A percentile compares a stretch with the other conserved stretches of the same genome.
Evolutionary conservation across 2,113 vertebrate genomes (phyloP).

Genomic region (Salvator merianae): DNA sequence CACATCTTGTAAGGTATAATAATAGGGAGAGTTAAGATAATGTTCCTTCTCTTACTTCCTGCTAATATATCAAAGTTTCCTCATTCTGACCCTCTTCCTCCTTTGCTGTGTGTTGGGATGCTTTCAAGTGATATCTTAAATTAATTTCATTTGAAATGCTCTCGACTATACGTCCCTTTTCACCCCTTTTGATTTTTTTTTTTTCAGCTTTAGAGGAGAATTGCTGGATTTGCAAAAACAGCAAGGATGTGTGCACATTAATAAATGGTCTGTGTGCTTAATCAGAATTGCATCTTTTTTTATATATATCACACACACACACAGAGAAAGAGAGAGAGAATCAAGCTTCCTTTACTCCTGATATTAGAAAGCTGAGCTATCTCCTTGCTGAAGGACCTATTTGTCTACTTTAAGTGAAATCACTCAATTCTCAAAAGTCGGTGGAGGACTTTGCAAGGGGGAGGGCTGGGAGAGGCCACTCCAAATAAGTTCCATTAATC

Average conservation of each 20-base stretch:
- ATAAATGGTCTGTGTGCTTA: constrained; percentile 55
- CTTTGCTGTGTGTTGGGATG: constrained; percentile 61
- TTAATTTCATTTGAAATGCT: constrained; percentile 78
- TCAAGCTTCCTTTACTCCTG: constrained; percentile 67
- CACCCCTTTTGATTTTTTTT: constrained; percentile 26
- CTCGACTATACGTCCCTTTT: constrained; percentile 70
- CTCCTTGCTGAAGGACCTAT: constrained; percentile 85
- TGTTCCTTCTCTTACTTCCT: constrained; percentile 27
- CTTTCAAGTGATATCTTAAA: constrained; percentile 72
- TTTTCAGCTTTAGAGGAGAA: constrained; percentile 73
- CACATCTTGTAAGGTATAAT: constrained; percentile 44
- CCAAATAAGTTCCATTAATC: constrained; percentile 99
- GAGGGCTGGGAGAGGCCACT: constrained; percentile 89
- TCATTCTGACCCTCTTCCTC: constrained; percentile 64
- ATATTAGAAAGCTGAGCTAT: constrained; percentile 74
- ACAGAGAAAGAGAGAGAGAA: constrained; percentile 34
- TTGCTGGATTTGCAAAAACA: constrained; percentile 69
- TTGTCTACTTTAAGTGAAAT: constrained; percentile 98
- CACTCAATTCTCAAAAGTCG: constrained; percentile 97
- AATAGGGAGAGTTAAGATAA: constrained; percentile 67
- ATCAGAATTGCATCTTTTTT: constrained; percentile 65
- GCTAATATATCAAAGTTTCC: constrained; percentile 67
- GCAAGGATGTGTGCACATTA: constrained; percentile 41
- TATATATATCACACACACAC: neutral
- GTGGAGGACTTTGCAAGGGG: constrained; percentile 91